phyloP scores from a whole-genome alignment of 2,113 vertebrate species.

The Lagopus muta region DNA sequence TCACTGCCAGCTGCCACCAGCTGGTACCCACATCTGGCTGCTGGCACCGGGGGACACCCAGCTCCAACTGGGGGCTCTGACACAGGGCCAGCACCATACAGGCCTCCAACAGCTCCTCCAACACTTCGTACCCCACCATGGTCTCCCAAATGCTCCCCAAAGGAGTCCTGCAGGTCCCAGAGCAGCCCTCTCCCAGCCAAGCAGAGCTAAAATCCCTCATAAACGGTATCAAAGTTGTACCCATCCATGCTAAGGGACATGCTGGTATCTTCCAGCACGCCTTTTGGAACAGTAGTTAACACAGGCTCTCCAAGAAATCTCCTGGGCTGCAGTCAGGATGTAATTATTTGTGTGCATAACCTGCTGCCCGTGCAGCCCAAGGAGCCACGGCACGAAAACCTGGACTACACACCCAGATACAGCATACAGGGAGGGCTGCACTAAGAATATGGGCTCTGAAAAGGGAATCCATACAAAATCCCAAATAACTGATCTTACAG shows the following conservation, averaged over 20 bases:
- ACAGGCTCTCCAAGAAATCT: background rate
- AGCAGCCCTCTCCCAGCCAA: background rate
- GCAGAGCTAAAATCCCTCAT: background rate
- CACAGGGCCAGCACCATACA: fast-evolving
- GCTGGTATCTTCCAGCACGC: background rate
- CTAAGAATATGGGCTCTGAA: fast-evolving
- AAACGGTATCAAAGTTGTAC: background rate
- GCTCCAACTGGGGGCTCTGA: background rate
- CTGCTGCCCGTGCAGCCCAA: background rate
- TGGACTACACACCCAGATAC: background rate
- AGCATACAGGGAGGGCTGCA: fast-evolving
- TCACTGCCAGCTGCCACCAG: constrained; percentile 10
- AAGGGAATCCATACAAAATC: background rate
- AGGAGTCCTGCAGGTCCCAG: fast-evolving
- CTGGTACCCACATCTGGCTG: background rate
- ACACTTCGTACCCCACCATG: background rate
- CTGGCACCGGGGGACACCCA: background rate
- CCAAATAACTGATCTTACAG: background rate
- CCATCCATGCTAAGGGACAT: background rate
- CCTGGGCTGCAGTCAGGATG: background rate
- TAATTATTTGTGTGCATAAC: background rate
- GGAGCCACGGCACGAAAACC: background rate
- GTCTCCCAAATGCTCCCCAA: background rate
- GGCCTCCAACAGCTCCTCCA: background rate
- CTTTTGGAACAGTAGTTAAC: background rate